A percentile compares a stretch with the other conserved stretches of the same genome.
Evolutionary conservation across 2,888 invertebrate species (phyloP).

Genomic region (Neria commutata): DNA sequence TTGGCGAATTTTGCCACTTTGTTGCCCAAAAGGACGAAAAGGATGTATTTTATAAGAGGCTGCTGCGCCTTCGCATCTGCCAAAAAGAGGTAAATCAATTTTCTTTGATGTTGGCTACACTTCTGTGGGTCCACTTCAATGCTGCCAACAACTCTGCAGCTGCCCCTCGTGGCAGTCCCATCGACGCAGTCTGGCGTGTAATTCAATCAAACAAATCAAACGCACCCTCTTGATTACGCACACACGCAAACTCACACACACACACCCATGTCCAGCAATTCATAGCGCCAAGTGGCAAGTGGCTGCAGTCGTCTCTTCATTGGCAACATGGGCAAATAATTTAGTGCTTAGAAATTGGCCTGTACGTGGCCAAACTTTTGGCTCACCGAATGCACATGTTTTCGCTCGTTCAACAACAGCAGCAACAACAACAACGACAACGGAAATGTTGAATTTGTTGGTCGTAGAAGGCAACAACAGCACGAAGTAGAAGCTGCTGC

Average conservation of each 20-base stretch:
- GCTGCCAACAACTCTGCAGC: too few species aligned
- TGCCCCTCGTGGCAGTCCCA: not conserved
- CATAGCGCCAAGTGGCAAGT: not conserved
- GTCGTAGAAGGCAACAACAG: not conserved
- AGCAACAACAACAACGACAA: constrained; percentile 1
- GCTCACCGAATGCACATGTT: constrained; percentile 2
- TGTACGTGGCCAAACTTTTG: not conserved
- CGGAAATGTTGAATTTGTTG: constrained; percentile 8
- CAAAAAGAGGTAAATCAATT: not conserved
- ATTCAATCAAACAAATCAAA: constrained; percentile 35
- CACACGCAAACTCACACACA: not conserved
- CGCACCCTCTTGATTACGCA: constrained; percentile 15
- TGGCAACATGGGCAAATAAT: constrained; percentile 4
- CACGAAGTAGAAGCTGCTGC: not conserved
- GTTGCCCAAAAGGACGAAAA: too few species aligned
- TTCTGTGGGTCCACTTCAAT: too few species aligned
- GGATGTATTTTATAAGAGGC: not conserved
- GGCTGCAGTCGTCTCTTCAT: too few species aligned
- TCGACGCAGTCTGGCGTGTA: constrained; percentile 24
- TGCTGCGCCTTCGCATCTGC: not conserved
- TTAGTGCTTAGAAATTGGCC: constrained; percentile 2
- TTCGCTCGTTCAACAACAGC: not conserved
- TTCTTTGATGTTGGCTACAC: not conserved
- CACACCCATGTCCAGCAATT: not conserved
- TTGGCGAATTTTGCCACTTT: not conserved